These are phyloP conservation scores for Anthonomus grandis DNA, from an alignment of 1,140 invertebrate species.

Conservation along the genomic window DNA sequence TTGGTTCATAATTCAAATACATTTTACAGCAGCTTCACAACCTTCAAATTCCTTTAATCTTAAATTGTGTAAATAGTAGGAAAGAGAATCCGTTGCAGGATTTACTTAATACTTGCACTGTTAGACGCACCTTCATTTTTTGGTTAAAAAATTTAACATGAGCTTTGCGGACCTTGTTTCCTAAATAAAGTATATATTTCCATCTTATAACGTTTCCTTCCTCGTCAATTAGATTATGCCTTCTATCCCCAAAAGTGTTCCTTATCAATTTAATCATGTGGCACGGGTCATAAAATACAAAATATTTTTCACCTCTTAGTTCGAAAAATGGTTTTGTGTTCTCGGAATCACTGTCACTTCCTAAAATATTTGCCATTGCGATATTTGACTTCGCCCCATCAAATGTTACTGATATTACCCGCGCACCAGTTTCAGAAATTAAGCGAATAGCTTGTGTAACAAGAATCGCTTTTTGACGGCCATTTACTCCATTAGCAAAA, in stretches of 20 bases:
- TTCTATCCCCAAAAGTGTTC: conserved; percentile 10
- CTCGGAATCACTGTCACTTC: not conserved
- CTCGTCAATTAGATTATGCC: no score
- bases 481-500: not conserved
- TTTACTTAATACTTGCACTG: no score
- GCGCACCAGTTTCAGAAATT: not conserved
- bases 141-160: no score
- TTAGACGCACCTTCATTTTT: no score
- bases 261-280: conserved; percentile 15
- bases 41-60: no score
- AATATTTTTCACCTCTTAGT: not conserved
- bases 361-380: conserved; percentile 2
- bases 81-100: no score
- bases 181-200: no score
- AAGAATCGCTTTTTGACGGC: conserved; percentile 2
- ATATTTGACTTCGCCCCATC: conserved; percentile 11
- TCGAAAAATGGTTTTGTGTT: conserved; percentile 6
- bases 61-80: no score
- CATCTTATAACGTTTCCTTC: no score
- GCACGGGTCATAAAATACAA: conserved; percentile 1
- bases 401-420: conserved; percentile 10
- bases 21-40: no score
- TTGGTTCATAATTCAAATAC: no score
- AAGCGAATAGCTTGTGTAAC: not conserved
- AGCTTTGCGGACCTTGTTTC: no score